Conservation (phyloP, 2,113 vertebrate species). For the Carollia perspicillata region DNA sequence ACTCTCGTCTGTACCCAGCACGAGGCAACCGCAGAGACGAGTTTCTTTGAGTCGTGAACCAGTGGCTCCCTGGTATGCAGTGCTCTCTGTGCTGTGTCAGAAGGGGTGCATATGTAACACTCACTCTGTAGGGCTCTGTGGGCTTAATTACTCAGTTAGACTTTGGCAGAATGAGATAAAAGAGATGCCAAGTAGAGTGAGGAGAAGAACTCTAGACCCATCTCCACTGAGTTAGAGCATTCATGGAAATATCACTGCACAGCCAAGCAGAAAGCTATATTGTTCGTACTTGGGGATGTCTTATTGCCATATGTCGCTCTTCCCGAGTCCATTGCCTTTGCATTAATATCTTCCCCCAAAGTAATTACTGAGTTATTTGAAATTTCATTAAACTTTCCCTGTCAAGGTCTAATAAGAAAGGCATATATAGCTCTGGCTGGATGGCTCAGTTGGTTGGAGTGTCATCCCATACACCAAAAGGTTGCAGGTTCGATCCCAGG, state of each 20-base stretch:
- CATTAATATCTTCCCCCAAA: neutral
- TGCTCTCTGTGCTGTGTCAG: neutral
- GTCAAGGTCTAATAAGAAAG: neutral
- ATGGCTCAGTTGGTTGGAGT: no score
- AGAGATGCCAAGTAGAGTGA: conserved; percentile 25
- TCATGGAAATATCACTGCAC: neutral
- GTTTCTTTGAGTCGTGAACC: conserved; percentile 31
- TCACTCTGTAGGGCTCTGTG: conserved; percentile 53
- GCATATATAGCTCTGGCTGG: neutral
- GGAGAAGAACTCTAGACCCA: conserved; percentile 18
- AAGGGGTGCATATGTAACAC: conserved; percentile 18
- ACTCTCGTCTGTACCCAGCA: neutral
- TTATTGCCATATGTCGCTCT: neutral
- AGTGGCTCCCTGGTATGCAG: neutral
- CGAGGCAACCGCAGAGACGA: neutral
- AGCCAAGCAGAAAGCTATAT: neutral
- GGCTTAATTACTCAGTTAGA: conserved; percentile 60
- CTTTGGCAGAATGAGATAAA: conserved; percentile 58
- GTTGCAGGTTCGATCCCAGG: no score
- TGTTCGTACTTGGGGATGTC: neutral
- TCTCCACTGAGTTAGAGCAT: neutral
- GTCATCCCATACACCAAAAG: no score
- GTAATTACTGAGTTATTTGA: neutral
- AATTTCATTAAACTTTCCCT: neutral
- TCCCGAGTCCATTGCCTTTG: neutral